Percentiles rank a stretch among this genome's conserved stretches.
Conservation (phyloP, 2,113 vertebrate species). For the Dromaius novaehollandiae region DNA sequence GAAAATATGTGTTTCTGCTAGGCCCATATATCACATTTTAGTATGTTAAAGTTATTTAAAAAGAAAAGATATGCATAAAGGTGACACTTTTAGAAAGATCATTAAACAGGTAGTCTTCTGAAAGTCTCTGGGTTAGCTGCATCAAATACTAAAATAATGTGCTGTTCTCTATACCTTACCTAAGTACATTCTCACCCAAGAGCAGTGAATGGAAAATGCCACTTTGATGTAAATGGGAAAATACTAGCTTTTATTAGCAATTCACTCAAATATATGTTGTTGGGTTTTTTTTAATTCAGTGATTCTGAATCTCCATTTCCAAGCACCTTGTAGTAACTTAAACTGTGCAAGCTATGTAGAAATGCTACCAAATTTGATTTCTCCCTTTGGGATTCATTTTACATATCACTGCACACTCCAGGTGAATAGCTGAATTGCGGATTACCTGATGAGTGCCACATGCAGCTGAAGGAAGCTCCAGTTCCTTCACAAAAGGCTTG, state of each 20-base stretch:
- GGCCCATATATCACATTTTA: slow-evolving; percentile 38
- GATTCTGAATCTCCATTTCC: neutral
- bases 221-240: neutral
- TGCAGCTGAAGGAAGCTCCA: neutral
- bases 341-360: accelerated
- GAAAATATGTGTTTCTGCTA: slow-evolving; percentile 51
- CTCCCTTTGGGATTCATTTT: neutral
- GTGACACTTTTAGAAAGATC: neutral
- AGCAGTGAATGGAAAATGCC: neutral
- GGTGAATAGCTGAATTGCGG: neutral
- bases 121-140: neutral
- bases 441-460: neutral
- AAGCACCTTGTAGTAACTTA: neutral
- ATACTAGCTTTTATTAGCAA: neutral
- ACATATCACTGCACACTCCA: neutral
- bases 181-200: neutral
- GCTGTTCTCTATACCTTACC: neutral
- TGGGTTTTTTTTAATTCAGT: neutral
- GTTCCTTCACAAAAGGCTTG: neutral
- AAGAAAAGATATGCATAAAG: slow-evolving; percentile 25
- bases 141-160: neutral
- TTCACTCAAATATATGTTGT: neutral
- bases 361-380: neutral
- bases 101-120: neutral
- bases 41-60: slow-evolving; percentile 17